Evolutionary conservation across 1,140 invertebrate species (phyloP), one percentile per base, ranked within the genome.

Genomic region (Psilanteris sp.): DNA sequence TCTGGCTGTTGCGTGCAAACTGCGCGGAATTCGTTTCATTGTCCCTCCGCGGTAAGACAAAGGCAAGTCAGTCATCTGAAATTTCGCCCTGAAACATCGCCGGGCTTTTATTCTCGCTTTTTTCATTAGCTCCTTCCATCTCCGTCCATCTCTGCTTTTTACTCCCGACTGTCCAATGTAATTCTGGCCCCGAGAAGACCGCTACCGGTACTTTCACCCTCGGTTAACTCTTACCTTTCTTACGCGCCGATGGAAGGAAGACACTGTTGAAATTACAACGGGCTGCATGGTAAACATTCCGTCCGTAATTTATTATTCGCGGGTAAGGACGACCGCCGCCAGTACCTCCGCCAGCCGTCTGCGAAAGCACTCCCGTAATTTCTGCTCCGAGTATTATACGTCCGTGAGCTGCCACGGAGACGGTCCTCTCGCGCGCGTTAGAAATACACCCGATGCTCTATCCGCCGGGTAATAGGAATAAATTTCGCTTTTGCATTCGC

Each of bases 211-310:
- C 73, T 74, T 79, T 77, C 71, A 72, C 59, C 70, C 75, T 75
- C 62, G 71, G 66, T 78, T 77, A 62, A 71, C 70, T 78, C 44
- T 74, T 48, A 55, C 62, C 64, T 75, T 76, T 76, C 73, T 76
- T 76, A 61, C 66, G 34, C 66, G 50, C 44, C 59, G 59, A 68
- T 76, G 57, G 64, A 64, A 76, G 43, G 52, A 70, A 70, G 73
- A 59, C 72, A 76, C 72, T 24, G 71, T 55, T 68, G 55, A 75
- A 75, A 75, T 75, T 75, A 68, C 71, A 75, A 62, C 62, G 55
- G 54, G 29, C 48, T 61, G 39, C 62, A 75, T 54, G 71, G 71
- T 75, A 75, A 75, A 75, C 71, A 75, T 75, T 67, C 62, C 71
- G 46, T 36, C 46, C 27, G 71, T 75, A 67, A 75, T 75, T 75